These are phyloP conservation scores for Tholera decimalis DNA, from an alignment of 2,888 invertebrate species.

Conservation along the genomic window DNA sequence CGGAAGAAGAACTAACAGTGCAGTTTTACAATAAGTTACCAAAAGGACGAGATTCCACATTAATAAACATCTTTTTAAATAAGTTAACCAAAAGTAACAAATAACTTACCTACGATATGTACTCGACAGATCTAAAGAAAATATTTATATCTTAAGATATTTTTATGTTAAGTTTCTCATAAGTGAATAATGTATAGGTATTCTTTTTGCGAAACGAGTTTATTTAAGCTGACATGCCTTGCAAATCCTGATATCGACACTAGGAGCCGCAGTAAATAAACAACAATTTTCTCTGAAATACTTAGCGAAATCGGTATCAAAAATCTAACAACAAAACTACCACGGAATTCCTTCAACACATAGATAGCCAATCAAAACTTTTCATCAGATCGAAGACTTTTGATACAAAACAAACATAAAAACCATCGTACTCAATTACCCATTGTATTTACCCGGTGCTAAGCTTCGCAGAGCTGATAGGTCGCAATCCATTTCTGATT, in stretches of 20 bases:
- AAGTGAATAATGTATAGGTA: too few species aligned
- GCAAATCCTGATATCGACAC: background rate
- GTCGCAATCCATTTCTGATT: slow-evolving; percentile 61
- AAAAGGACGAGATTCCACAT: too few species aligned
- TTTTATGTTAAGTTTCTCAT: too few species aligned
- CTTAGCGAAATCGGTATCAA: background rate
- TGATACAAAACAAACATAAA: slow-evolving; percentile 59
- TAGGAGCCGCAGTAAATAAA: background rate
- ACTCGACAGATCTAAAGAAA: background rate
- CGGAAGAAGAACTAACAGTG: too few species aligned
- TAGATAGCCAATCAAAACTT: slow-evolving; percentile 42
- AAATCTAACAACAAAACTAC: background rate
- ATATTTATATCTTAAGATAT: background rate
- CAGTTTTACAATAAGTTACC: too few species aligned
- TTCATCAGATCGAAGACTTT: slow-evolving; percentile 47
- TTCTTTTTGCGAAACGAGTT: too few species aligned
- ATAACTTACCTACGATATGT: too few species aligned
- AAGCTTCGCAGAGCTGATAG: slow-evolving; percentile 61
- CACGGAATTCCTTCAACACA: slow-evolving; percentile 10
- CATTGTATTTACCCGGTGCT: slow-evolving; percentile 70
- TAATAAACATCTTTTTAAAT: too few species aligned
- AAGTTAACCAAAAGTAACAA: too few species aligned
- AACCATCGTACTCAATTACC: slow-evolving; percentile 63
- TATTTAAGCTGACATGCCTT: too few species aligned
- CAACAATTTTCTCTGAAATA: too few species aligned